Conservation (phyloP, 2,797 vertebrate genomes). For the Urocyon cinereoargenteus region DNA sequence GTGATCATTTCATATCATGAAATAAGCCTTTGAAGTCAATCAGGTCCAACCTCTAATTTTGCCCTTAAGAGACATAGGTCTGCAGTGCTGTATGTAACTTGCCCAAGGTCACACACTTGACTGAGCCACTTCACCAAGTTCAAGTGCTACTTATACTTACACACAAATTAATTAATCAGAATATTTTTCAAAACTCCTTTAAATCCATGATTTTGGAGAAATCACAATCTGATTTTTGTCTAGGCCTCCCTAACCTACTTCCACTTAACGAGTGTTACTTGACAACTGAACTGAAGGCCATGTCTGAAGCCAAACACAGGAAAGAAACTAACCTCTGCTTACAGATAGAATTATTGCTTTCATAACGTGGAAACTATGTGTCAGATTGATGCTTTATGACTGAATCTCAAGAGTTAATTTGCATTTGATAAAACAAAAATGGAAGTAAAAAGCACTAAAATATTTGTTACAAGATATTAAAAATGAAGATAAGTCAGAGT, state of each 20-base stretch:
- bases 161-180: background rate
- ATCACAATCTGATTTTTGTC: background rate
- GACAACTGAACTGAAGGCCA: background rate
- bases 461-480: conserved; percentile 37
- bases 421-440: background rate
- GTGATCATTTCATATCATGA: background rate
- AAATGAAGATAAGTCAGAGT: conserved; percentile 17
- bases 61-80: background rate
- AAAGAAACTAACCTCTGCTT: background rate
- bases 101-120: background rate
- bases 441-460: background rate
- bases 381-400: background rate
- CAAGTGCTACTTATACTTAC: background rate
- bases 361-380: background rate
- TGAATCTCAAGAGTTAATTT: background rate
- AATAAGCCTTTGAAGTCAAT: background rate
- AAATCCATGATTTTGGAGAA: conserved; percentile 23
- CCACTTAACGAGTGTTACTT: background rate
- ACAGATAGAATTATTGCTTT: background rate
- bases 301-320: background rate
- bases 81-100: background rate
- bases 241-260: background rate
- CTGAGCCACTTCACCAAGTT: background rate
- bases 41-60: background rate
- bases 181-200: conserved; percentile 19